Percentiles rank a stretch among this genome's conserved stretches.
Evolutionary conservation across 2,888 invertebrate species (phyloP).

Genomic region (Furcula furcula): DNA sequence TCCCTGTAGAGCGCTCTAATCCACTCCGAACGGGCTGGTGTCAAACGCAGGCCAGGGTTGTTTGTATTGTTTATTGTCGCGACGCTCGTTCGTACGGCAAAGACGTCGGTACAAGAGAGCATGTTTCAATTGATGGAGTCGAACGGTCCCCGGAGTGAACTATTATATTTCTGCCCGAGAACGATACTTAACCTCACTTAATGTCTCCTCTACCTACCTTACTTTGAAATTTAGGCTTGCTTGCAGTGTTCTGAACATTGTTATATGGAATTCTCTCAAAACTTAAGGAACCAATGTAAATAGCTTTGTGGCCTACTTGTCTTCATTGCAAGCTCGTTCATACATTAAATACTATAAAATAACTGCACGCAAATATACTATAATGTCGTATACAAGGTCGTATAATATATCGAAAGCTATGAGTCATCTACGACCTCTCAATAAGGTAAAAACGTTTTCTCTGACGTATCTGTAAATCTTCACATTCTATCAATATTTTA

Average conservation of each 20-base stretch:
- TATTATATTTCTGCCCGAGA: conserved; percentile 56
- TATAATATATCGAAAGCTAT: background rate
- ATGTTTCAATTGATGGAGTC: conserved; percentile 72
- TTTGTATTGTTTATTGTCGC: conserved; percentile 82
- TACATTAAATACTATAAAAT: too few species aligned
- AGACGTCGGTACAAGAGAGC: conserved; percentile 61
- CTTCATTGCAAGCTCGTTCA: too few species aligned
- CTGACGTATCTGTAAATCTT: conserved; percentile 3
- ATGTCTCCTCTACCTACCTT: conserved; percentile 44
- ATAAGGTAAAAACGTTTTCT: background rate
- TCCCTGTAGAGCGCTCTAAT: conserved; percentile 77
- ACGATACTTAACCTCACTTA: conserved; percentile 56
- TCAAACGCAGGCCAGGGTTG: conserved; percentile 79
- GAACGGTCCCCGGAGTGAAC: conserved; percentile 49
- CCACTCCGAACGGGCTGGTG: conserved; percentile 79
- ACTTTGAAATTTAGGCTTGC: conserved; percentile 31
- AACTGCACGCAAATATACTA: too few species aligned
- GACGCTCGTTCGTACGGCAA: conserved; percentile 69
- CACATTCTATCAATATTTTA: conserved; percentile 31
- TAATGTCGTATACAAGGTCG: too few species aligned
- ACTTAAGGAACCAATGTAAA: too few species aligned
- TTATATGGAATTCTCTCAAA: background rate
- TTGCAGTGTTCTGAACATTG: conserved; percentile 21
- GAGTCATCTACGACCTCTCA: background rate
- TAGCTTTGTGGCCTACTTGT: too few species aligned